Conservation (phyloP, 2,797 vertebrate genomes). For the Macropodus opercularis region DNA sequence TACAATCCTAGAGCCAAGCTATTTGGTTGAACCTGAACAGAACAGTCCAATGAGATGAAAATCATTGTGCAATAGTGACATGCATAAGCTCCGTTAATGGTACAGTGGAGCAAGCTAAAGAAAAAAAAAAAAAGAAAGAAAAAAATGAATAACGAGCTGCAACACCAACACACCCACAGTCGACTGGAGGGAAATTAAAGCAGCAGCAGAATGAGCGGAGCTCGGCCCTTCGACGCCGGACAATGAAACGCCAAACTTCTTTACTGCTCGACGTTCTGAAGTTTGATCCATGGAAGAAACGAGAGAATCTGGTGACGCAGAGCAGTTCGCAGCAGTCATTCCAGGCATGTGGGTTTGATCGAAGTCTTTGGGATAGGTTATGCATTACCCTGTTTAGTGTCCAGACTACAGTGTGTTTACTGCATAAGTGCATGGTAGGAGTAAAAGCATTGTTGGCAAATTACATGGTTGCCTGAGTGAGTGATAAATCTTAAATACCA, state of each 20-base stretch:
- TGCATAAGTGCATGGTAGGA: conserved; percentile 1
- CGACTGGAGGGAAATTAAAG: conserved; percentile 40
- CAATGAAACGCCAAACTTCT: conserved; percentile 18
- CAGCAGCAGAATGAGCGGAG: conserved; percentile 19
- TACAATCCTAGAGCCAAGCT: conserved; percentile 47
- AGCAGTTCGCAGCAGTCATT: conserved; percentile 16
- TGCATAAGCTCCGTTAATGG: conserved; percentile 63
- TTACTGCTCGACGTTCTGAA: conserved; percentile 13
- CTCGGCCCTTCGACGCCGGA: conserved; percentile 15
- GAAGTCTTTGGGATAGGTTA: conserved; percentile 1
- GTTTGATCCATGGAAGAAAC: conserved; percentile 6
- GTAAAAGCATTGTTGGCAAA: background rate
- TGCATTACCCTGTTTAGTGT: background rate
- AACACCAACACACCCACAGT: conserved; percentile 62
- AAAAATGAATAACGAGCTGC: too few species aligned
- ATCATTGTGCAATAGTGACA: conserved; percentile 63
- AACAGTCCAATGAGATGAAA: conserved; percentile 44
- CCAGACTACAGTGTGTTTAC: background rate
- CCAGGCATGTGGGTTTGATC: conserved; percentile 4
- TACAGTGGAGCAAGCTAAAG: conserved; percentile 33
- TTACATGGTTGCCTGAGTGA: background rate
- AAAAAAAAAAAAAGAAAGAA: too few species aligned
- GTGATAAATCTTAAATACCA: background rate
- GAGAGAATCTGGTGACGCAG: conserved; percentile 9
- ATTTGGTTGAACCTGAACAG: conserved; percentile 30